Percentiles rank a stretch among this genome's conserved stretches.
phyloP scores from a whole-genome alignment of 2,113 vertebrate genomes.

The Catharus bicknelli region DNA sequence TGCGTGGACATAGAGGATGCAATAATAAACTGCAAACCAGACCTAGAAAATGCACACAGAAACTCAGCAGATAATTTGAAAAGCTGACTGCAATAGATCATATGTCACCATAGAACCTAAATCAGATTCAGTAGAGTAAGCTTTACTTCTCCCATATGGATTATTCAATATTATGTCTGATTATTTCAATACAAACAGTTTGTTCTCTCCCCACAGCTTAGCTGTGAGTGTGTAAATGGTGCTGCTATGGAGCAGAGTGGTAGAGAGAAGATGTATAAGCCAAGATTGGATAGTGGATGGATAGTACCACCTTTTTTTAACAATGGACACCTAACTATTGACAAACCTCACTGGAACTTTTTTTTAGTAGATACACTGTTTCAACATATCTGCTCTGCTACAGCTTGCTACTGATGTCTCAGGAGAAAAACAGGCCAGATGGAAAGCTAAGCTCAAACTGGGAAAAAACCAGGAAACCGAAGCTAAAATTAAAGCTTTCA shows the following conservation, averaged over 20 bases:
- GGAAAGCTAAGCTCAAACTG: not conserved
- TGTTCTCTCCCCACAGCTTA: not conserved
- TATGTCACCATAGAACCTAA: not conserved
- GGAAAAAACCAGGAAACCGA: not conserved
- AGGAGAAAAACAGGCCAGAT: not conserved
- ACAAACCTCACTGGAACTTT: not conserved
- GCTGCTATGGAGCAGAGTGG: not conserved
- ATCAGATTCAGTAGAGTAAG: not conserved
- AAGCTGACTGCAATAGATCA: not conserved
- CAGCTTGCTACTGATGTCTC: not conserved
- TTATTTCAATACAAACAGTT: not conserved
- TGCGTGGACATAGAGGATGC: not conserved
- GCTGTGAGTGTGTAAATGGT: not conserved
- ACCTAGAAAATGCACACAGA: not conserved
- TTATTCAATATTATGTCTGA: not conserved
- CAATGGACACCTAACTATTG: not conserved
- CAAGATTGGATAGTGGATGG: not conserved
- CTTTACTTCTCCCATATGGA: not conserved
- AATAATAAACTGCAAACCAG: not conserved
- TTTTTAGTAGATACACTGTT: not conserved
- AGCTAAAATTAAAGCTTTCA: slow-evolving; percentile 16
- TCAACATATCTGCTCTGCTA: not conserved
- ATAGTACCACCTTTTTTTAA: not conserved
- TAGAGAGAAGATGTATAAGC: not conserved
- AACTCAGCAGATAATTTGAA: not conserved